A percentile compares a stretch with the other conserved stretches of the same genome.
Conservation (phyloP, 1,140 invertebrate genomes). For the Saxidomus purpurata region DNA sequence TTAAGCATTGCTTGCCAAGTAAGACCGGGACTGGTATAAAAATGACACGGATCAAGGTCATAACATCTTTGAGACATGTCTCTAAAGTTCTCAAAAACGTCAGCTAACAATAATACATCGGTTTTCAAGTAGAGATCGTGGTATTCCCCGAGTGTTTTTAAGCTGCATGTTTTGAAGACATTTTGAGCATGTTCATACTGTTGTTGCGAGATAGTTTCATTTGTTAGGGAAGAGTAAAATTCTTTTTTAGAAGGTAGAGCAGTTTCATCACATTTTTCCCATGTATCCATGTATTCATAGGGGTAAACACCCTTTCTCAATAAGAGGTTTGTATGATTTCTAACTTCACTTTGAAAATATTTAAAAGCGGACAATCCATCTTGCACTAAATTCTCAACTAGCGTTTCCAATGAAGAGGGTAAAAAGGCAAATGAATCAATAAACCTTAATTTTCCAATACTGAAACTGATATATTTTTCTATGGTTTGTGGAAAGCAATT, state of each 20-base stretch:
- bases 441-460: conserved; percentile 45
- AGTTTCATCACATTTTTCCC: conserved; percentile 65
- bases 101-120: conserved; percentile 45
- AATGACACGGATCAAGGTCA: conserved; percentile 56
- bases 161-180: conserved; percentile 8
- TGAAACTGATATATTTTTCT: conserved; percentile 79
- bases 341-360: conserved; percentile 50
- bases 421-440: conserved; percentile 67
- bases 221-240: conserved; percentile 51
- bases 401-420: conserved; percentile 49
- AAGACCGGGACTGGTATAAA: conserved; percentile 70
- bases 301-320: conserved; percentile 66
- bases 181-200: conserved; percentile 33
- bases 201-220: conserved; percentile 40
- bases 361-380: conserved; percentile 47
- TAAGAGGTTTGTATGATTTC: conserved; percentile 41
- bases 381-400: conserved; percentile 57
- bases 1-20: conserved; percentile 74
- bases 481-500: conserved; percentile 84
- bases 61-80: conserved; percentile 49
- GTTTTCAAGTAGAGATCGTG: conserved; percentile 41
- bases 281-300: conserved; percentile 65
- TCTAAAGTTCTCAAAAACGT: conserved; percentile 64
- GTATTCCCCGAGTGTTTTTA: not conserved
- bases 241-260: conserved; percentile 43